phyloP scores from a whole-genome alignment of 2,113 vertebrate species.

The Leptobrachium leishanense region DNA sequence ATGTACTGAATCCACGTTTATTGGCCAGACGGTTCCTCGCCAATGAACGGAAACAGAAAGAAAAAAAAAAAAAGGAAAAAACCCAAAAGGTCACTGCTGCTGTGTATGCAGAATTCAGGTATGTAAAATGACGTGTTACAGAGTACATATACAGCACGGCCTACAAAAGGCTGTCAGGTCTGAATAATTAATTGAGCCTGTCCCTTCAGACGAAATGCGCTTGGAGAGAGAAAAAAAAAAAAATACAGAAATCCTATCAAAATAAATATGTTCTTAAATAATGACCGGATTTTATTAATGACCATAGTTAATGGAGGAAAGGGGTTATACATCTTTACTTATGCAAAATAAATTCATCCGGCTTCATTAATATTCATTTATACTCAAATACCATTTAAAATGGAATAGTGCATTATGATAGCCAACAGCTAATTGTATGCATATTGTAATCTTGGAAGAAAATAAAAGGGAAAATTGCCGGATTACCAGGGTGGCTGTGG shows the following conservation, averaged over 20 bases:
- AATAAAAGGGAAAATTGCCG: constrained; percentile 62
- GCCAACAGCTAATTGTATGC: constrained; percentile 78
- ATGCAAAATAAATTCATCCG: constrained; percentile 85
- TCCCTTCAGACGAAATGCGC: constrained; percentile 34
- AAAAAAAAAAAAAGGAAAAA: not conserved
- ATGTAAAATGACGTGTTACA: constrained; percentile 28
- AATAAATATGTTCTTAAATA: constrained; percentile 64
- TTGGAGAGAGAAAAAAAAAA: no score
- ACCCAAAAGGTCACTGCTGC: constrained; percentile 42
- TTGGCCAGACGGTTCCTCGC: constrained; percentile 52
- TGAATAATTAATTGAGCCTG: constrained; percentile 37
- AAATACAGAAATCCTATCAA: constrained; percentile 25
- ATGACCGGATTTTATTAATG: constrained; percentile 70
- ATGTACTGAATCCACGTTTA: constrained; percentile 57
- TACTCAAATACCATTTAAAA: constrained; percentile 81
- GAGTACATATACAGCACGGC: constrained; percentile 8
- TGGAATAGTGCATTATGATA: constrained; percentile 81
- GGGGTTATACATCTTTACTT: constrained; percentile 76
- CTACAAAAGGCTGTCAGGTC: constrained; percentile 45
- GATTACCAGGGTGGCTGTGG: constrained; percentile 65
- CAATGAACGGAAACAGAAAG: constrained; percentile 49
- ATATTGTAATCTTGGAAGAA: constrained; percentile 77
- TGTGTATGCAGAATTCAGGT: constrained; percentile 36
- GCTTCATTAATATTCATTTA: constrained; percentile 87
- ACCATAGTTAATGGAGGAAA: constrained; percentile 68